Evolutionary conservation across 1,140 invertebrate species (phyloP), one percentile per base, ranked within the genome.

Genomic region (Goniozus legneri): DNA sequence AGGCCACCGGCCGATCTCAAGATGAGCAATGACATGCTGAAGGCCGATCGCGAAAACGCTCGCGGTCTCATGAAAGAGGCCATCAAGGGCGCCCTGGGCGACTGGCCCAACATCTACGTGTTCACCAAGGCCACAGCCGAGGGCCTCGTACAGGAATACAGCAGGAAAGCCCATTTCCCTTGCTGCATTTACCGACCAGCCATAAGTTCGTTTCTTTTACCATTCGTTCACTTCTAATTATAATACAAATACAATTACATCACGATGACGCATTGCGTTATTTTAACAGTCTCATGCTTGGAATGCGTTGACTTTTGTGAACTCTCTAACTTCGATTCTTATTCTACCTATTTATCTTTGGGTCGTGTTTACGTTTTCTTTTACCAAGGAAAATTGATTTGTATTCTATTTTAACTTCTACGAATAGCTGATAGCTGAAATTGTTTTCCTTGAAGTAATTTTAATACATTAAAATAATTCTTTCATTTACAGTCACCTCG

Each of bases 101-200:
- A 77, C 12, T 79, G 79, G 75, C 76, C 79, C 3, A 84, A 84
- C 47, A 77, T 76, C 0, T 83, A 83, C 45, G 72, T 71, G 0
- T 83, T 81, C 67, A 79, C 80, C 10, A 84, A 83, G 67, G 75
- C 80, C 7, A 71, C 78, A 16, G 79, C 82, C 3, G 83, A 85
- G 65, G 72, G 79, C 52, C 53, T 83, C 12, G 70, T 85, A 4
- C 68, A 73, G 56, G 64, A 76, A 38, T 69, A 72, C 13, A 71
- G 69, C 10, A 74, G 65, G 46, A 67, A 63, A 50, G 60, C 79
- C 22, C 66, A 62, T 10, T 64, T 93, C 14, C 77, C 80, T 39
- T 77, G 81, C 22, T 78, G 74, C 7, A 75, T 84, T 34, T 79
- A 79, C 50, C 67, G 83, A 44, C 83, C 83, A 10, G 78, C 77